Evolutionary conservation across 2,113 vertebrate species (phyloP), one percentile per base, ranked within the genome.

Genomic region (Mesitornis unicolor): DNA sequence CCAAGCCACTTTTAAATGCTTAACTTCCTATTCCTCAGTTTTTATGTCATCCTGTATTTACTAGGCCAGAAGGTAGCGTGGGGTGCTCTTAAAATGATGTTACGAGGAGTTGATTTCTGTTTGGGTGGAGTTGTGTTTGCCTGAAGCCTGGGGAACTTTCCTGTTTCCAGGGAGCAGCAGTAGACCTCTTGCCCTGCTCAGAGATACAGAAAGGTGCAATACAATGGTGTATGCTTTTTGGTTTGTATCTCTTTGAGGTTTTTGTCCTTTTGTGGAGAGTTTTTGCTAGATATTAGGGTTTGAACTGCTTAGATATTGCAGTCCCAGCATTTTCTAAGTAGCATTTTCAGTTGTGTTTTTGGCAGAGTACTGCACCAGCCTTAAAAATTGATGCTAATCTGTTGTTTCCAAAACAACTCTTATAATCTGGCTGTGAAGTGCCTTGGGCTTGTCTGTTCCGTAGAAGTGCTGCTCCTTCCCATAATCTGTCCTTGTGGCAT

Each of bases 1-100:
- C 84, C 84, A 97, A 79, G 69, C 91, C 93, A 94, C 95, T 96
- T 91, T 80, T 38, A 86, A 11, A 6, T 96, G 95, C 92, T 88
- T 93, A 2, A 80, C 79, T 90, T 94, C 38, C 71, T 84, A 8
- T 64, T 96, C 71, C 60, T 90, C 83, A 81, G 47, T 74, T 81
- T 53, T 71, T 65, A 80, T 43, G 85, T 65, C 67, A 57, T 38
- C 67, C 31, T 92, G 60, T 29, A 70, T 63, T 59, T 59, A 43
- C 59, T 33, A 78, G 80, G 56, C 14, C 50, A 75, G 60, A 70
- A 5, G 11, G 21, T 13, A 64, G 38, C 3, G 33, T 15, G 50
- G 68, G 57, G 2, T 65, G 45, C 45, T 68, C 68, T 51, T 47
- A 4, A 42, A 6, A 2, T 31, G 7, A 4, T 4, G 11, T 12